Base-by-base conservation (phyloP, 2,113 vertebrate species). In the Otocyon megalotis region DNA sequence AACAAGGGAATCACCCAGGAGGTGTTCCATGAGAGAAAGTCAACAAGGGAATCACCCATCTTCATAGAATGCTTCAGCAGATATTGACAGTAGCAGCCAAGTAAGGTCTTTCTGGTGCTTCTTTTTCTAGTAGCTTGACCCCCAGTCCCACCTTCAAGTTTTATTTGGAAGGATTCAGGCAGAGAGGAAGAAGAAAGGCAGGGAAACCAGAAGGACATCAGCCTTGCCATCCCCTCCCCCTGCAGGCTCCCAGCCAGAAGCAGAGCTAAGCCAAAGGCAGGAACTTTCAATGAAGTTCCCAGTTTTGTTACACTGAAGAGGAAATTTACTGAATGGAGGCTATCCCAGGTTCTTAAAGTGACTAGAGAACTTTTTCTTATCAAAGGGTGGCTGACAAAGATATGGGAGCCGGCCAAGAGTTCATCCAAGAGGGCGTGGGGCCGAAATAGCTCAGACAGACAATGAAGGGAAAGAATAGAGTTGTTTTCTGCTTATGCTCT, bases 271-370 rank as follows among this genome's bases (percentile, higher is more conserved):
- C 20, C 48, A 15, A 17, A 1, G 24, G 32, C 8, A 56, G n/a
- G 69, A 43, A 77, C 20, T 48, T 88, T 14, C 60, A 28, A 10
- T 43, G 76, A 83, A 83, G 76, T 77, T 53, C 20, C 17, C 12
- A 17, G 19, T 76, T 92, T 69, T 77, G 43, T 54, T 54, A 50
- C 6, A 10, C 26, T 14, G 13, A 60, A 69, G 53, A 60, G 88
- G 83, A 79, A 30, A 58, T 79, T 93, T 63, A 62, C 74, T 87
- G 74, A 88, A 67, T 69, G 58, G 65, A 90, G 74, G 48, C 54
- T 48, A 11, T n/a, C 24, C 82, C 86, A 67, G 65, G 22, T 88
- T 87, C 81, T 65, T 16, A 76, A 82, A 74, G 67, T 37, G 62
- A 48, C 69, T 35, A 17, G 63, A 48, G 22, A 91, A 71, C 14